phyloP scores from a whole-genome alignment of 2,113 vertebrate species.

The Octodon degus region DNA sequence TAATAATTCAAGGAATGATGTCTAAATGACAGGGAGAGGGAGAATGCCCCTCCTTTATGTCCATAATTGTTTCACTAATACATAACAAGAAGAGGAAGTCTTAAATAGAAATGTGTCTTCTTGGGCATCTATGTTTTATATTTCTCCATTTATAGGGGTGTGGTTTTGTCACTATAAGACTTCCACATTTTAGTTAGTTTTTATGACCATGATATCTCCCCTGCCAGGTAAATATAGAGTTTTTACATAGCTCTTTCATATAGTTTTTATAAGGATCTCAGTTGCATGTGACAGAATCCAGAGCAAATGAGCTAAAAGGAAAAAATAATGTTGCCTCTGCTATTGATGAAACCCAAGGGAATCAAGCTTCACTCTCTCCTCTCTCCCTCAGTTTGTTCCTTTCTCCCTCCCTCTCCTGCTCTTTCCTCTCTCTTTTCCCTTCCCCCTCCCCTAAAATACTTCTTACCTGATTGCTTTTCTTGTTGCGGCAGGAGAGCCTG shows the following conservation, averaged over 20 bases:
- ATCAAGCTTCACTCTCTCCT: background rate
- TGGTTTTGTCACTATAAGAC: background rate
- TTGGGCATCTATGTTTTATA: background rate
- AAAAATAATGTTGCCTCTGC: background rate
- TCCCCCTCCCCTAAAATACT: background rate
- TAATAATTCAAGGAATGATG: background rate
- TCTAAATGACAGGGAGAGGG: background rate
- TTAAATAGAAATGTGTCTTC: background rate
- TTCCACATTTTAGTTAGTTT: background rate
- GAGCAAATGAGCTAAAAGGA: background rate
- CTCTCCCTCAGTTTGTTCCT: background rate
- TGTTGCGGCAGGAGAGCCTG: background rate
- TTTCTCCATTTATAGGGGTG: background rate
- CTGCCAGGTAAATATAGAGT: too few species aligned
- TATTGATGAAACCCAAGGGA: background rate
- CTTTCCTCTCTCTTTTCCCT: background rate
- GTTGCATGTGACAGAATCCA: background rate
- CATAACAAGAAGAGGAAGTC: background rate
- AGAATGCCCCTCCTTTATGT: background rate
- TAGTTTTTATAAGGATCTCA: slow-evolving; percentile 4
- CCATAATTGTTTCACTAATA: background rate
- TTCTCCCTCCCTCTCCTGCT: background rate
- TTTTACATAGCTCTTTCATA: too few species aligned
- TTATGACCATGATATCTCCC: background rate
- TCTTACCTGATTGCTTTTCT: background rate